Evolutionary conservation across 1,140 invertebrate genomes (phyloP).

Genomic region (Bombyx mandarina): DNA sequence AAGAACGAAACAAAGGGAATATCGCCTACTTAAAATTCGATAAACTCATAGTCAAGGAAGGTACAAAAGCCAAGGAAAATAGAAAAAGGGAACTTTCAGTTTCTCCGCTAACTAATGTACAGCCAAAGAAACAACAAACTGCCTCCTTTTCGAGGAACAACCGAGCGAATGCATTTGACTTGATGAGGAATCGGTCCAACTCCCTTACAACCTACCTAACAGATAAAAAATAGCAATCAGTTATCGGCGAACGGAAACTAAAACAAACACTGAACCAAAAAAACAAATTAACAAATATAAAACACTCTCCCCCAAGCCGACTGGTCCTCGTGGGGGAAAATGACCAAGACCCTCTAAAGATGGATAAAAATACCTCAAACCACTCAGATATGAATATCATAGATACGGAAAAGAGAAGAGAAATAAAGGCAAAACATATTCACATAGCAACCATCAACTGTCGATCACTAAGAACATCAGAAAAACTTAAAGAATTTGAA

Average conservation of each 20-base stretch:
- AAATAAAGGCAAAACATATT: too few species aligned
- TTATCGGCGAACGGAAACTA: slow-evolving; percentile 6
- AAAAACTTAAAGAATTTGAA: too few species aligned
- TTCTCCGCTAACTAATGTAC: neutral
- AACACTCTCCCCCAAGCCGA: too few species aligned
- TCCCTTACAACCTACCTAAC: slow-evolving; percentile 2
- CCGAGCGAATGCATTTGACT: slow-evolving; percentile 5
- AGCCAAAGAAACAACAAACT: too few species aligned
- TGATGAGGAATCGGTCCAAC: slow-evolving; percentile 7
- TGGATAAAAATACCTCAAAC: too few species aligned
- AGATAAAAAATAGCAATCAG: slow-evolving; percentile 6
- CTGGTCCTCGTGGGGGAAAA: too few species aligned
- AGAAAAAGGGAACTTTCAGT: neutral
- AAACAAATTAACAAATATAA: slow-evolving; percentile 2
- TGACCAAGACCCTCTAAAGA: slow-evolving; percentile 18
- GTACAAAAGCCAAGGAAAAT: neutral
- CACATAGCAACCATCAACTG: too few species aligned
- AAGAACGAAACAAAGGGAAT: slow-evolving; percentile 1
- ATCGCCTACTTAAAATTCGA: neutral
- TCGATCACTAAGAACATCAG: too few species aligned
- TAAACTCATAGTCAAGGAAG: neutral
- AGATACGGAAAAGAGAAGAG: too few species aligned
- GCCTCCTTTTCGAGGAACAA: neutral
- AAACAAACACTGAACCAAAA: too few species aligned
- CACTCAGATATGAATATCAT: too few species aligned